These are phyloP conservation scores for Tragelaphus buxtoni DNA, from an alignment of 2,113 vertebrate genomes.

Conservation along the genomic window DNA sequence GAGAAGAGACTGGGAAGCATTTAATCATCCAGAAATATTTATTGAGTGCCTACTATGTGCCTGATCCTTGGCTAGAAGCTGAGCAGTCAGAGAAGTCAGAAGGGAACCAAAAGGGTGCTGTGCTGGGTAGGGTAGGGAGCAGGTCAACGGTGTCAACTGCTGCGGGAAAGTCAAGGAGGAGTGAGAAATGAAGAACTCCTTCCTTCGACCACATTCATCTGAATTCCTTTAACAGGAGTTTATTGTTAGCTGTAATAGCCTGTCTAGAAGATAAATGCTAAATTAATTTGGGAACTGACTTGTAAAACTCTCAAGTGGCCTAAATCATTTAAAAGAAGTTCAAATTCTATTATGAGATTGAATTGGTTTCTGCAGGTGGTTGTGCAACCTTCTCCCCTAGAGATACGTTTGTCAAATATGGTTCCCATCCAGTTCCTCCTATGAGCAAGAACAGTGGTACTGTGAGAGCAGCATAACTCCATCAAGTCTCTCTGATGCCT, in stretches of 20 bases:
- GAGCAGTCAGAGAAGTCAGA: not conserved
- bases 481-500: not conserved
- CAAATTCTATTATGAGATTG: conserved; percentile 64
- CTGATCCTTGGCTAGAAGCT: not conserved
- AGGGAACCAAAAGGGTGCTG: not conserved
- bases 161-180: not conserved
- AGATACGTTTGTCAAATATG: conserved; percentile 57
- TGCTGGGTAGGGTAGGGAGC: not conserved
- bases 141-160: not conserved
- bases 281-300: conserved; percentile 71
- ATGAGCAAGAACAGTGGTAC: not conserved
- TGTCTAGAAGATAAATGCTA: conserved; percentile 69
- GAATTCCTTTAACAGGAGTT: conserved; percentile 42
- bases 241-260: conserved; percentile 16
- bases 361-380: conserved; percentile 67
- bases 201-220: conserved; percentile 16
- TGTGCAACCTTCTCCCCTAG: conserved; percentile 36
- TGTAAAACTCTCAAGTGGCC: conserved; percentile 67
- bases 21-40: not conserved
- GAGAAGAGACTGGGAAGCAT: conserved; percentile 1
- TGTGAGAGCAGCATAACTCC: not conserved
- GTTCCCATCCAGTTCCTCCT: conserved; percentile 43
- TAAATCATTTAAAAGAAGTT: conserved; percentile 71
- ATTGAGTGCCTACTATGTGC: not conserved
- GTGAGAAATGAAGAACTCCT: conserved; percentile 40